A percentile compares a stretch with the other conserved stretches of the same genome.
These are phyloP conservation scores for Pherbina coryleti DNA, from an alignment of 2,888 invertebrate species.

Conservation along the genomic window DNA sequence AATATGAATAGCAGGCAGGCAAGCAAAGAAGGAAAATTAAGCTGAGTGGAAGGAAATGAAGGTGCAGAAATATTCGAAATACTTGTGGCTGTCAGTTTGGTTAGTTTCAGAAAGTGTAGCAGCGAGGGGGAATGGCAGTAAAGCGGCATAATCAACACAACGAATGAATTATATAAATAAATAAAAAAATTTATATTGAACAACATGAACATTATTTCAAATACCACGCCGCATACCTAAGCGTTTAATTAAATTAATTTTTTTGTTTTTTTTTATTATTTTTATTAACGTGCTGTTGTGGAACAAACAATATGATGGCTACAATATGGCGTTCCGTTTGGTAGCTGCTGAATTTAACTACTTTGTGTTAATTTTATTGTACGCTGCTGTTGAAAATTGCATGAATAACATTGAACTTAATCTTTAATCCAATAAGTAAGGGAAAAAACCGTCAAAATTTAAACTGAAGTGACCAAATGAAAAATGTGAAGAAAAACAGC, in stretches of 20 bases:
- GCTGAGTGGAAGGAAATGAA: slow-evolving; percentile 1
- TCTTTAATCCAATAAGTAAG: slow-evolving; percentile 20
- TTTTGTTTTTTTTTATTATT: background rate
- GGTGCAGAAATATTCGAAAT: slow-evolving; percentile 17
- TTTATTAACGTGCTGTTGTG: background rate
- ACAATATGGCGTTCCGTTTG: background rate
- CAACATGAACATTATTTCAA: background rate
- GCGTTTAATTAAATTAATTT: background rate
- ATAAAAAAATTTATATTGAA: slow-evolving; percentile 3
- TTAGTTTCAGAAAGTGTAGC: background rate
- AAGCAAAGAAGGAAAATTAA: background rate
- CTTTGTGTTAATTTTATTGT: too few relatives aligned
- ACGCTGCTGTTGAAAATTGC: too few relatives aligned
- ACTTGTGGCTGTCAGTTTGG: slow-evolving; percentile 10
- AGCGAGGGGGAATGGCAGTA: background rate
- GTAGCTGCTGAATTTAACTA: background rate
- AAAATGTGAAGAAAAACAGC: too few relatives aligned
- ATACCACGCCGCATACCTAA: background rate
- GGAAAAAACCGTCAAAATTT: background rate
- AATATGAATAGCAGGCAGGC: slow-evolving; percentile 23
- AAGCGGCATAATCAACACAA: background rate
- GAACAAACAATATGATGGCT: too few relatives aligned
- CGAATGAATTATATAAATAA: slow-evolving; percentile 5
- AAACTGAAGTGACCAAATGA: background rate
- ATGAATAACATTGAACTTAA: too few relatives aligned